A percentile compares a stretch with the other conserved stretches of the same genome.
These are phyloP conservation scores for Parnassius mnemosyne DNA, from an alignment of 2,888 invertebrate genomes.

Conservation along the genomic window DNA sequence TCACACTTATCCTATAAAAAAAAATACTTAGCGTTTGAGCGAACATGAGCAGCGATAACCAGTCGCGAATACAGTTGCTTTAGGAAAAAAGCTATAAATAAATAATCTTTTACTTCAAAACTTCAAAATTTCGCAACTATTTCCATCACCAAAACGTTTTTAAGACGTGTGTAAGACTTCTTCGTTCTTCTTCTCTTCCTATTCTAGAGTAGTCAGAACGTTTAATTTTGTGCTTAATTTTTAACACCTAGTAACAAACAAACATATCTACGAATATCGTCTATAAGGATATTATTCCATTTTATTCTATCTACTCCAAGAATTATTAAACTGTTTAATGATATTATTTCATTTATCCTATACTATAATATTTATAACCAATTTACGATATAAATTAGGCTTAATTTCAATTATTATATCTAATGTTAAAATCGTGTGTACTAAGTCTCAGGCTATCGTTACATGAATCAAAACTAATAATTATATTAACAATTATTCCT, in stretches of 20 bases:
- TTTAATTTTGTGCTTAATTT: constrained; percentile 7
- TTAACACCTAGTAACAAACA: not conserved
- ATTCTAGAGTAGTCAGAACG: constrained; percentile 56
- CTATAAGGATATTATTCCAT: not conserved
- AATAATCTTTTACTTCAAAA: not conserved
- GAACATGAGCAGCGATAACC: too few relatives aligned
- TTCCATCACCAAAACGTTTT: not conserved
- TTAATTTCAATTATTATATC: constrained; percentile 9
- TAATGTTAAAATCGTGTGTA: constrained; percentile 27
- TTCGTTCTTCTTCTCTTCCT: constrained; percentile 53
- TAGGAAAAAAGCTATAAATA: not conserved
- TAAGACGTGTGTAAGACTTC: not conserved
- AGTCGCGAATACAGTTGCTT: too few relatives aligned
- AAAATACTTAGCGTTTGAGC: too few relatives aligned
- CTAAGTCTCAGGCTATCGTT: constrained; percentile 29
- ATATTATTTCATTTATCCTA: constrained; percentile 5
- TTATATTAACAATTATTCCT: not conserved
- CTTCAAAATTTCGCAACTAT: not conserved
- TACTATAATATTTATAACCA: constrained; percentile 9
- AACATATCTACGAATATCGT: not conserved
- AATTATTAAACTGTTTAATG: not conserved
- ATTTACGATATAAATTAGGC: not conserved
- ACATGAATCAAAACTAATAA: not conserved
- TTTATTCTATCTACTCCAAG: not conserved
- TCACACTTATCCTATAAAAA: too few relatives aligned